phyloP scores from a whole-genome alignment of 2,113 vertebrate species.

The Leuciscus idus region DNA sequence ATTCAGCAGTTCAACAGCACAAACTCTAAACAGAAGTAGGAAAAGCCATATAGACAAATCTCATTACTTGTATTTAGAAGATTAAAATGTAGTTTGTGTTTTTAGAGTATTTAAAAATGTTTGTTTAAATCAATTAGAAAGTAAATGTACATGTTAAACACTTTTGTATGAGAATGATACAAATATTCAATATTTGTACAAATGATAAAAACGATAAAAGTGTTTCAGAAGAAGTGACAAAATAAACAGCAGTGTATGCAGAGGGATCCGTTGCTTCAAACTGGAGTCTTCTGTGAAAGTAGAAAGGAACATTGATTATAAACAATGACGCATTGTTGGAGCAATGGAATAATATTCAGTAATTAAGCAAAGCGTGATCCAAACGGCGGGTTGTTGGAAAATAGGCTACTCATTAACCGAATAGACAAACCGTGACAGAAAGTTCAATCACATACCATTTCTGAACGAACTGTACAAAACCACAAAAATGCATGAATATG shows the following conservation, averaged over 20 bases:
- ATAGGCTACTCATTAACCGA: slow-evolving; percentile 5
- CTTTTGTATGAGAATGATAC: background rate
- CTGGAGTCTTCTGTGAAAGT: background rate
- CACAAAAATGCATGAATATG: background rate
- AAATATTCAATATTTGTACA: background rate
- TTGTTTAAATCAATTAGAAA: background rate
- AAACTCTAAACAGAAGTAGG: background rate
- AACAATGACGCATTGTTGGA: background rate
- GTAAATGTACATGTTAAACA: background rate
- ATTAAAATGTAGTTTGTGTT: background rate
- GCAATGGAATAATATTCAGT: background rate
- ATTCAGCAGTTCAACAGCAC: background rate
- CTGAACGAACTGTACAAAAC: background rate
- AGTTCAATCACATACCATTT: background rate
- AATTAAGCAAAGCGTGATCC: background rate
- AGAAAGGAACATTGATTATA: background rate
- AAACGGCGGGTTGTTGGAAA: background rate
- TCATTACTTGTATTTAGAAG: background rate
- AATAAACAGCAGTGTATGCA: background rate
- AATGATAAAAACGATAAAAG: background rate
- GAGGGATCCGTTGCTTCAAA: background rate
- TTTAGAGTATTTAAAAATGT: background rate
- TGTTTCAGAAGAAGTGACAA: background rate
- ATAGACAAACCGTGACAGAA: background rate
- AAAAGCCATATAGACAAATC: background rate